Percentiles rank a stretch among this genome's conserved stretches.
Evolutionary conservation across 2,888 invertebrate genomes (phyloP).

Genomic region (Parnassius smintheus): DNA sequence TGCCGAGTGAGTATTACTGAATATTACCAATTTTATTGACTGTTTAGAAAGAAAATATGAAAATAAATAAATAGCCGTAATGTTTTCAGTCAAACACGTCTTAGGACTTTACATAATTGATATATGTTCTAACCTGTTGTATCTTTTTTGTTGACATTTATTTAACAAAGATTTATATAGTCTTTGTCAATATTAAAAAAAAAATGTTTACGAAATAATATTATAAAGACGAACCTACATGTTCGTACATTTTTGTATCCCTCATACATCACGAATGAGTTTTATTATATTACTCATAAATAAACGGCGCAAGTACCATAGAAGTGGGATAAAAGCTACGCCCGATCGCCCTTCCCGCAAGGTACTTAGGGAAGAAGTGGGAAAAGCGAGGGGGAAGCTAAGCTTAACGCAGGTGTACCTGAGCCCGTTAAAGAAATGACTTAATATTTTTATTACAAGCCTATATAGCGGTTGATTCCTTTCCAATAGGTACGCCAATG

Average conservation of each 20-base stretch:
- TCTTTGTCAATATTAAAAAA: neutral
- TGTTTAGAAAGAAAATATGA: neutral
- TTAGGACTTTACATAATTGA: slow-evolving; percentile 64
- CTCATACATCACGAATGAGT: slow-evolving; percentile 4
- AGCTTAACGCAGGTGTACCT: slow-evolving; percentile 62
- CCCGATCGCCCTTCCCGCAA: slow-evolving; percentile 58
- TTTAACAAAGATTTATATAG: no score
- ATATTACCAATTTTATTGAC: neutral
- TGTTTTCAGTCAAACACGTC: slow-evolving; percentile 56
- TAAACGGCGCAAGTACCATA: slow-evolving; percentile 41
- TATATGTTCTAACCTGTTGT: slow-evolving; percentile 27
- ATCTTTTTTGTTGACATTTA: neutral
- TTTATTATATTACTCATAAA: slow-evolving; percentile 32
- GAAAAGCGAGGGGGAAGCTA: slow-evolving; percentile 36
- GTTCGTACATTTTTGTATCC: neutral
- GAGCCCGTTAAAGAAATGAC: slow-evolving; percentile 71
- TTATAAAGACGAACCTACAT: neutral
- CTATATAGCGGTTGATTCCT: slow-evolving; percentile 48
- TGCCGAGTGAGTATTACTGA: slow-evolving; percentile 83
- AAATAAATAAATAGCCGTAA: slow-evolving; percentile 37
- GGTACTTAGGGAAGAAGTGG: slow-evolving; percentile 48
- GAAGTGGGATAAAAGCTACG: slow-evolving; percentile 35
- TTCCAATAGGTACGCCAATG: slow-evolving; percentile 26
- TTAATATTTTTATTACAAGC: slow-evolving; percentile 71
- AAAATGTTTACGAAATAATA: neutral